Evolutionary conservation across 2,888 invertebrate genomes (phyloP).

Genomic region (Andrena chrysosceles): DNA sequence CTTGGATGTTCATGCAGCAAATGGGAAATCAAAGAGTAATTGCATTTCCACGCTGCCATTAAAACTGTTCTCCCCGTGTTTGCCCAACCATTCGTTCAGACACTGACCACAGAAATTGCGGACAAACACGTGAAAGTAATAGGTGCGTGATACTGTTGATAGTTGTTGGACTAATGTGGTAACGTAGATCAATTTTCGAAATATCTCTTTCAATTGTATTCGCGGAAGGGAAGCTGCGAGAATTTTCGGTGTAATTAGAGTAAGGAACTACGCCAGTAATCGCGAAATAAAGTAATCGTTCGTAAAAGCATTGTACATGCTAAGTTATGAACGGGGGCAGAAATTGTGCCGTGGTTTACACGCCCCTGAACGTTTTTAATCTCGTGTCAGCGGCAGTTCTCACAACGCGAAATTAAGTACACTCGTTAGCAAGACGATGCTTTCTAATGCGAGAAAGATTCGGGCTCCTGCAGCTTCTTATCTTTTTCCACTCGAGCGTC

Average conservation of each 20-base stretch:
- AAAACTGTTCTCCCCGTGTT: constrained; percentile 7
- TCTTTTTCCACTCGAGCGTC: constrained; percentile 63
- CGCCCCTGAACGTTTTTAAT: constrained; percentile 78
- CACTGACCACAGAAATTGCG: not conserved
- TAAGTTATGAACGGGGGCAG: constrained; percentile 29
- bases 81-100: constrained; percentile 11
- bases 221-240: too few relatives aligned
- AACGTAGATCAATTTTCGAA: not conserved
- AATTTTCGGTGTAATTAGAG: constrained; percentile 4
- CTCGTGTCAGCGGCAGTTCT: constrained; percentile 75
- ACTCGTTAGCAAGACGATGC: constrained; percentile 78
- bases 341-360: constrained; percentile 73
- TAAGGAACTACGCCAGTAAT: not conserved
- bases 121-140: not conserved
- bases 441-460: constrained; percentile 80
- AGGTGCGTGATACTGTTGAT: not conserved
- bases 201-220: too few relatives aligned
- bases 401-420: constrained; percentile 78
- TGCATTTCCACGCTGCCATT: not conserved
- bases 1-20: constrained; percentile 12
- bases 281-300: constrained; percentile 5
- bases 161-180: not conserved
- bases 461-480: constrained; percentile 56
- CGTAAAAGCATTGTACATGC: constrained; percentile 1
- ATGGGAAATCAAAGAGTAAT: constrained; percentile 24